Percentiles rank a stretch among this genome's conserved stretches.
Evolutionary conservation across 2,888 invertebrate genomes (phyloP).

Genomic region (Hipparchia semele): DNA sequence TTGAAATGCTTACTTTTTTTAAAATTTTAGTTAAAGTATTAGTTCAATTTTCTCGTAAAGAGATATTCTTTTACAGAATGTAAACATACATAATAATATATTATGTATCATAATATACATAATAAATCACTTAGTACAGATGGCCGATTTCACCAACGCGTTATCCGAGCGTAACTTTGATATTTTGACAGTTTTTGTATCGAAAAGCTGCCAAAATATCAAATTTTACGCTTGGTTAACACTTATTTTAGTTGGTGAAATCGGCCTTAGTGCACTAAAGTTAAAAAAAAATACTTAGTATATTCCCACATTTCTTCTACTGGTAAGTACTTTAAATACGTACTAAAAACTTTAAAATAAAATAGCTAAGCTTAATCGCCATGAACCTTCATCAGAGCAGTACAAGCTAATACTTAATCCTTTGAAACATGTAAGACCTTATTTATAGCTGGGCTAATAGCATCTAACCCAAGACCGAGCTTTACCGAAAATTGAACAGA

Average conservation of each 20-base stretch:
- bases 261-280: too few species aligned
- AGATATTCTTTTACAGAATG: background rate
- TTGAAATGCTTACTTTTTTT: too few species aligned
- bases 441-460: slow-evolving; percentile 78
- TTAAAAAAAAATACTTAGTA: background rate
- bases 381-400: slow-evolving; percentile 70
- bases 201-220: too few species aligned
- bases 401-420: slow-evolving; percentile 77
- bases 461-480: slow-evolving; percentile 63
- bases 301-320: background rate
- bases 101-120: too few species aligned
- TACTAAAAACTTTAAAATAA: slow-evolving; percentile 25
- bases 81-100: background rate
- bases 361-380: slow-evolving; percentile 36
- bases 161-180: too few species aligned
- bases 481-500: slow-evolving; percentile 53
- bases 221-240: too few species aligned
- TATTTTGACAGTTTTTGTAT: too few species aligned
- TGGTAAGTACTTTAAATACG: slow-evolving; percentile 8
- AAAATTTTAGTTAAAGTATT: too few species aligned
- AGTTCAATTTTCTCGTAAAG: too few species aligned
- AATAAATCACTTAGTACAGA: too few species aligned
- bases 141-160: too few species aligned
- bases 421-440: slow-evolving; percentile 74
- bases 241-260: too few species aligned